Evolutionary conservation across 2,888 invertebrate genomes (phyloP), one percentile per base, ranked within the genome.

Genomic region (Gnatocerus cornutus): DNA sequence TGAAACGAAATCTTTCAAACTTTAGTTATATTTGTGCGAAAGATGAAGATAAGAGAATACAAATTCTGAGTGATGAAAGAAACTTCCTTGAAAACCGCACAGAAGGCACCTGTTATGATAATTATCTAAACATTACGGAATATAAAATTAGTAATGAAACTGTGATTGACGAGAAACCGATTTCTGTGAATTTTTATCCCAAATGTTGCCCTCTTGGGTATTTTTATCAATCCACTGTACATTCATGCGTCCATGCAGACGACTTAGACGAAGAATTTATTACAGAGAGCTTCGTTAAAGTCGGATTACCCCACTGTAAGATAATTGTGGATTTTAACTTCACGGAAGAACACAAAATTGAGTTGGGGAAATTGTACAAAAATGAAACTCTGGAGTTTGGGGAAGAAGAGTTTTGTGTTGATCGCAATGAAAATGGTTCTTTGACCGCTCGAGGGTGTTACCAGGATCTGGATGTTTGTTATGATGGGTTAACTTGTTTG

Each of bases 401-500:
- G 43, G 59, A 65, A 10, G 69, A 69, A n/a, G 68, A 72, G 14
- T 77, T 74, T 73, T 76, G 78, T 41, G 6, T 78, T 10, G 82
- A 80, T 48, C 62, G 56, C 58, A 75, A 74, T 30, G 70, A 71
- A 21, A 62, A 71, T 6, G 65, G 46, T 3, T 37, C 71, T 7
- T 74, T 73, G 14, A 70, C 79, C 4, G 71, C 77, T 13, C 76
- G 81, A 62, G 71, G 76, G 27, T 82, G 82, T 52, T 71, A 73
- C 10, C 68, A 77, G 4, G 72, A 78, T 52, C 56, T 63, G 8
- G 58, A 73, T 4, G 45, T 79, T 46, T 81, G 81, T 45, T 80
- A 80, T 7, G 45, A 71, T 6, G 41, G 46, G 4, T 73, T 72
- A 8, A 74, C 75, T 63, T 87, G 88, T 72, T 71, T 88, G 1